Percentiles rank a stretch among this genome's conserved stretches.
These are phyloP conservation scores for Eufriesea mexicana DNA, from an alignment of 1,140 invertebrate genomes.

Conservation along the genomic window DNA sequence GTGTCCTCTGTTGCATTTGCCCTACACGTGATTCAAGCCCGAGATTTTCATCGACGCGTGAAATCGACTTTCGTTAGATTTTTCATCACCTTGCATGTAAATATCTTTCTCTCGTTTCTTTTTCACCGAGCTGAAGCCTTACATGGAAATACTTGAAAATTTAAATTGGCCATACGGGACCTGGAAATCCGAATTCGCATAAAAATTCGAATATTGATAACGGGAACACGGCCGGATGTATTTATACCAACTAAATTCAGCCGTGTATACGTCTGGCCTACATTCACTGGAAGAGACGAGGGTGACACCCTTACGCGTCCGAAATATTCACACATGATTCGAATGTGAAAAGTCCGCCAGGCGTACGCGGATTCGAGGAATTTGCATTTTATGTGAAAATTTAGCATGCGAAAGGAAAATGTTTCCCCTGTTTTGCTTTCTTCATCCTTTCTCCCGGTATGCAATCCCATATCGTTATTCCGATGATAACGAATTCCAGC, in stretches of 20 bases:
- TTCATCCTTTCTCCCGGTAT: not conserved
- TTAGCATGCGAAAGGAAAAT: not conserved
- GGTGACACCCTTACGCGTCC: not conserved
- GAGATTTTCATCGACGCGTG: not conserved
- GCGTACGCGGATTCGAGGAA: not conserved
- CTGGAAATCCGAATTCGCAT: constrained; percentile 23
- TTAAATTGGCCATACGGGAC: not conserved
- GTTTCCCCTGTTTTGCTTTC: not conserved
- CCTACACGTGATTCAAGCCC: too few relatives aligned
- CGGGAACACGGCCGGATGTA: not conserved
- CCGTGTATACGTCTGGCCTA: not conserved
- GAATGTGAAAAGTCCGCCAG: not conserved
- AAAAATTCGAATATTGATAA: constrained; percentile 15
- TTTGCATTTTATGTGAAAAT: not conserved
- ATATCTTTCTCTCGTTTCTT: not conserved
- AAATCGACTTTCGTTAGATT: not conserved
- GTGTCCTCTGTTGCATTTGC: not conserved
- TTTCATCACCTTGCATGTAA: not conserved
- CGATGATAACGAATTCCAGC: not conserved
- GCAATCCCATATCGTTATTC: not conserved
- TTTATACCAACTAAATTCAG: not conserved
- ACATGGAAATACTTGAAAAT: constrained; percentile 1
- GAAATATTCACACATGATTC: constrained; percentile 23
- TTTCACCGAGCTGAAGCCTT: not conserved
- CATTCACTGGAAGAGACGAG: not conserved